These are phyloP conservation scores for Drosophila paramelanica DNA, from an alignment of 2,888 invertebrate species.

Conservation along the genomic window DNA sequence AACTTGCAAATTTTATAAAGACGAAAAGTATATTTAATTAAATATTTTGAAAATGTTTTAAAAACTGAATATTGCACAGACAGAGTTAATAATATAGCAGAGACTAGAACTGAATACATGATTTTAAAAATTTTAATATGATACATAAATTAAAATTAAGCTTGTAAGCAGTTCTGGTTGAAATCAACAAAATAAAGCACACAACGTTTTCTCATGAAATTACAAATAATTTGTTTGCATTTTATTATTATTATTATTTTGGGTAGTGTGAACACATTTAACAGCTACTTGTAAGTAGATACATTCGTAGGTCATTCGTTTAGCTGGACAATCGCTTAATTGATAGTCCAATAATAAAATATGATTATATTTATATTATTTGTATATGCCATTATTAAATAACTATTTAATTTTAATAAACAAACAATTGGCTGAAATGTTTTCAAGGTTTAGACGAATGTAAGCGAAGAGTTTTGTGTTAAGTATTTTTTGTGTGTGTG, in stretches of 20 bases:
- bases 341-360: slow-evolving; percentile 22
- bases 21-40: no score
- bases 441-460: slow-evolving; percentile 35
- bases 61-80: no score
- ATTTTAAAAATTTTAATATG: no score
- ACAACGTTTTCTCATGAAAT: slow-evolving; percentile 56
- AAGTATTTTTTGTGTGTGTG: slow-evolving; percentile 1
- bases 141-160: no score
- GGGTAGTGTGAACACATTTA: slow-evolving; percentile 59
- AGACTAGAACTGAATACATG: no score
- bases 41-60: no score
- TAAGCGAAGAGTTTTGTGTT: slow-evolving; percentile 31
- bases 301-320: slow-evolving; percentile 52
- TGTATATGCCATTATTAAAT: slow-evolving; percentile 19
- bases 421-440: slow-evolving; percentile 25
- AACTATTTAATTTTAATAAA: slow-evolving; percentile 15
- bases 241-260: slow-evolving; percentile 32
- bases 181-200: neutral
- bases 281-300: slow-evolving; percentile 65
- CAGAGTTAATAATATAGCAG: no score
- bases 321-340: slow-evolving; percentile 34
- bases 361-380: slow-evolving; percentile 18
- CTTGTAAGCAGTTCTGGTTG: no score
- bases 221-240: slow-evolving; percentile 53
- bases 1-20: no score